Evolutionary conservation across 2,888 invertebrate species (phyloP).

Genomic region (Melitaea athalia): DNA sequence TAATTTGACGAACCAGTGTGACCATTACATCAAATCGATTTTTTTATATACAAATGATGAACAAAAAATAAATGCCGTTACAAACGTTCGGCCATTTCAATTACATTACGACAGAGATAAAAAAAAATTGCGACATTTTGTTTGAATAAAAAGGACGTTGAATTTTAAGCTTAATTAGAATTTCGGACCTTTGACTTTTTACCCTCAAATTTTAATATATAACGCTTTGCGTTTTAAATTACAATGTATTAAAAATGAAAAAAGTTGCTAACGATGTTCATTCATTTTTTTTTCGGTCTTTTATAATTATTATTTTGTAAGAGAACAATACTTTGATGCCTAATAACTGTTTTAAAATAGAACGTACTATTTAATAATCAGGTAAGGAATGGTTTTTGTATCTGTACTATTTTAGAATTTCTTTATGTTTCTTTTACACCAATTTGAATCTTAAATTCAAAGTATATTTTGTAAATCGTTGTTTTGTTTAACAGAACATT

Average conservation of each 20-base stretch:
- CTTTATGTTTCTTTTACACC: too few relatives aligned
- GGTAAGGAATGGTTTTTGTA: too few relatives aligned
- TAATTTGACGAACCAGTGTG: too few relatives aligned
- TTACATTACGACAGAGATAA: constrained; percentile 10
- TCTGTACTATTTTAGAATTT: too few relatives aligned
- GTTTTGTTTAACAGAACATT: too few relatives aligned
- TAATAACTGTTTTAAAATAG: too few relatives aligned
- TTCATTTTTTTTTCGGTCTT: too few relatives aligned
- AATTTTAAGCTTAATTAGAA: constrained; percentile 7
- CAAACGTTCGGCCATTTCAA: background rate
- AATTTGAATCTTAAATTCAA: too few relatives aligned
- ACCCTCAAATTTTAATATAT: background rate
- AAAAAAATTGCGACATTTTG: constrained; percentile 12
- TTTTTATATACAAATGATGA: background rate
- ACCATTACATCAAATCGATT: background rate
- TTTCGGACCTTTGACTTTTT: constrained; percentile 4
- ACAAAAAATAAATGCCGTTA: background rate
- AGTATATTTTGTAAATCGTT: too few relatives aligned
- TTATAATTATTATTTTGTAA: too few relatives aligned
- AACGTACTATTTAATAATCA: too few relatives aligned
- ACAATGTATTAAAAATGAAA: background rate
- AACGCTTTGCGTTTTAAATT: background rate
- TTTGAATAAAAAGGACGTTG: background rate
- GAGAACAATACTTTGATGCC: too few relatives aligned
- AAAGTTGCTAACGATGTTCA: background rate